Conservation (phyloP, 2,113 vertebrate genomes). For the Bucco capensis region DNA sequence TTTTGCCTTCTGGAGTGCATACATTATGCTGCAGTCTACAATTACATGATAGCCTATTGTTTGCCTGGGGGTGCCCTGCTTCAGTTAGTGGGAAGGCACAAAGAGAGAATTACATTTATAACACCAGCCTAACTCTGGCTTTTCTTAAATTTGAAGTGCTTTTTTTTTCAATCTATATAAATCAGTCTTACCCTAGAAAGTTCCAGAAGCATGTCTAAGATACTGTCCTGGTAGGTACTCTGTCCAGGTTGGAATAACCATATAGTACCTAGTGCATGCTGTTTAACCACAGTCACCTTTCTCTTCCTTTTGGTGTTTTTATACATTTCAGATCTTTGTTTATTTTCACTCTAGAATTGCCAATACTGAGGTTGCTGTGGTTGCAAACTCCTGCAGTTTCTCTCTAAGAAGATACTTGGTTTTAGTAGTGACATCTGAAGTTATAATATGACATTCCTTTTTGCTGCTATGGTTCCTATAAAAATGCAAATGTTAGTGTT, state of each 20-base stretch:
- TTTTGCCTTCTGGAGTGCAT: constrained; percentile 15
- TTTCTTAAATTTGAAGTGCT: neutral
- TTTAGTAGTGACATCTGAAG: neutral
- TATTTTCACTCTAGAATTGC: neutral
- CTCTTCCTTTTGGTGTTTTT: neutral
- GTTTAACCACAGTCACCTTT: neutral
- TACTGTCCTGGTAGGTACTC: neutral
- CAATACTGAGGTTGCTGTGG: neutral
- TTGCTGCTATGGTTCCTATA: neutral
- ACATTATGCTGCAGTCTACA: neutral
- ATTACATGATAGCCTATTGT: constrained; percentile 6
- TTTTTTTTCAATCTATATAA: neutral
- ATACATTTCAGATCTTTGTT: neutral
- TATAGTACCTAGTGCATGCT: neutral
- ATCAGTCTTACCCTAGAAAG: neutral
- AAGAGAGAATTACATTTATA: neutral
- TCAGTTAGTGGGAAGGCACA: neutral
- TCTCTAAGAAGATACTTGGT: neutral
- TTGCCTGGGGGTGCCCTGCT: neutral
- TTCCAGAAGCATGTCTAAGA: neutral
- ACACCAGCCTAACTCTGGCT: neutral
- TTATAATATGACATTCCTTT: neutral
- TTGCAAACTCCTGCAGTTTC: neutral
- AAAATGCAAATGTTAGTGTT: neutral
- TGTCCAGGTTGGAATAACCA: neutral